Percentiles rank a stretch among this genome's conserved stretches.
These are phyloP conservation scores for Malaclemys terrapin DNA, from an alignment of 2,113 vertebrate species.

Conservation along the genomic window DNA sequence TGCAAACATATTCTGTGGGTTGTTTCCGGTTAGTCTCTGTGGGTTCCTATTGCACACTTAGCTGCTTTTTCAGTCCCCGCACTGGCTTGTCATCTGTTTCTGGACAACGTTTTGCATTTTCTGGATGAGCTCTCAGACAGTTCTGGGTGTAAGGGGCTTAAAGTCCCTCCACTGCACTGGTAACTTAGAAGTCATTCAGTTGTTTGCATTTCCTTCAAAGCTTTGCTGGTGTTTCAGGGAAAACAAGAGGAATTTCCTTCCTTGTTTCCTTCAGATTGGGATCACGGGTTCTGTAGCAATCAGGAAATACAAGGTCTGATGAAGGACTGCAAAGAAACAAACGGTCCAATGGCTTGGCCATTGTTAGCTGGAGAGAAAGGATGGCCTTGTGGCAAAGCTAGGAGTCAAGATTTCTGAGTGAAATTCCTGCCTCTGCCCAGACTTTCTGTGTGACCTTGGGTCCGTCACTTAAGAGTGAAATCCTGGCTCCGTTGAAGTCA, in stretches of 20 bases:
- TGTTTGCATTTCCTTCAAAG: not conserved
- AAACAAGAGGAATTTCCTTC: not conserved
- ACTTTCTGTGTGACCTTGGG: not conserved
- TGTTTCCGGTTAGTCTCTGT: slow-evolving; percentile 41
- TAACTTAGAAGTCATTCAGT: not conserved
- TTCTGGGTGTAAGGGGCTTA: not conserved
- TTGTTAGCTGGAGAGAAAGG: not conserved
- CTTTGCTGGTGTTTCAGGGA: not conserved
- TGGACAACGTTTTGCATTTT: not conserved
- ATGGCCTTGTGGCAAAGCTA: not conserved
- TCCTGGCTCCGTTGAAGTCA: not conserved
- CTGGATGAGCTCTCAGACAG: not conserved
- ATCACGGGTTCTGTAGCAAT: not conserved
- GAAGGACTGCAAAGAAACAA: not conserved
- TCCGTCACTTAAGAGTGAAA: not conserved
- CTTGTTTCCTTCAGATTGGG: not conserved
- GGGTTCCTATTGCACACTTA: slow-evolving; percentile 37
- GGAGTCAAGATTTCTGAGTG: not conserved
- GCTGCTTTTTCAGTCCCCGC: slow-evolving; percentile 22
- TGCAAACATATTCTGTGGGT: slow-evolving; percentile 56
- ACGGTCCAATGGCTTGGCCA: accelerated
- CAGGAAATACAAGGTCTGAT: not conserved
- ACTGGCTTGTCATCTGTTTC: not conserved
- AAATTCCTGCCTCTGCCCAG: not conserved
- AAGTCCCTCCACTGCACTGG: not conserved